Conservation (phyloP, 1,140 invertebrate genomes). For the Musca vetustissima region DNA sequence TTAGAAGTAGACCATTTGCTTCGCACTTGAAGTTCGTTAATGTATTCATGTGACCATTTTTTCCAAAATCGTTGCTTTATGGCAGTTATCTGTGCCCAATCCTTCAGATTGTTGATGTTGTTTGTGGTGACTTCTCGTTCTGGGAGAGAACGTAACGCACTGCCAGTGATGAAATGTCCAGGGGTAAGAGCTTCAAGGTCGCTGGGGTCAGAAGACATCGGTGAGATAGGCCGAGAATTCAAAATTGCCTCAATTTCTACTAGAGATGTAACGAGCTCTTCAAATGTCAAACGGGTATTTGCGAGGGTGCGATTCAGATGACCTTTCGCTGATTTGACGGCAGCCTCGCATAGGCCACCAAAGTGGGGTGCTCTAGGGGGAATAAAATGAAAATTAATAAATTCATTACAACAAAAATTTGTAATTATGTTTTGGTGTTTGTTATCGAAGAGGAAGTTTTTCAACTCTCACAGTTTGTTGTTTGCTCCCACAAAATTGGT, state of each 20-base stretch:
- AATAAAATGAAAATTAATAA: background rate
- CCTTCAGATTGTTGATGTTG: too few species aligned
- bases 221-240: background rate
- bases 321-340: background rate
- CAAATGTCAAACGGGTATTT: background rate
- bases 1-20: slow-evolving; percentile 40
- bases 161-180: background rate
- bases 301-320: background rate
- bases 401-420: too few species aligned
- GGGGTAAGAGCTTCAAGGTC: background rate
- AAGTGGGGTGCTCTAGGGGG: slow-evolving; percentile 1
- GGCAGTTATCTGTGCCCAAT: too few species aligned
- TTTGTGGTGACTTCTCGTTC: too few species aligned
- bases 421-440: too few species aligned
- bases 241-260: background rate
- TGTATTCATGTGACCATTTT: too few species aligned
- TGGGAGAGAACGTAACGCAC: background rate
- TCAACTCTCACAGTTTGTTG: too few species aligned
- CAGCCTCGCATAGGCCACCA: slow-evolving; percentile 5
- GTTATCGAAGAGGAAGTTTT: too few species aligned
- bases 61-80: too few species aligned
- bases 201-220: background rate
- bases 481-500: background rate
- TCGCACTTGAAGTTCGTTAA: too few species aligned
- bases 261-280: background rate